Base-by-base conservation (phyloP, 2,797 vertebrate species). In the Pangasius sanitwongsei region DNA sequence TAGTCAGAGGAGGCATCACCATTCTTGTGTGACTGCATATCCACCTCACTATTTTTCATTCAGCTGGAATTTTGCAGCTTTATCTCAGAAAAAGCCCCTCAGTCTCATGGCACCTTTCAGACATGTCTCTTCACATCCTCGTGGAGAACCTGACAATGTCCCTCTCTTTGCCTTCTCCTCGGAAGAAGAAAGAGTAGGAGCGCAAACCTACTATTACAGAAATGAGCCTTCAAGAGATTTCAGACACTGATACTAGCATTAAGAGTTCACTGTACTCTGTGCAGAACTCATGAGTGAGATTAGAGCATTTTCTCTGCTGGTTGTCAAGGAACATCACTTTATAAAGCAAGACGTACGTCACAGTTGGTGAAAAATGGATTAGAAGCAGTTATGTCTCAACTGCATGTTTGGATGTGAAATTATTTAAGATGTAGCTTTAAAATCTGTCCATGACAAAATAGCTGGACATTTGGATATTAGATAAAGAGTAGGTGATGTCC, bases 141-240 rank as follows among this genome's bases (percentile, higher is more conserved):
- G 0, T 63, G 20, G 18, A 80, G 69, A 61, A 72, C 20, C 28
- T 25, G 65, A 81, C 83, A 85, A 61, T 44, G 25, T 65, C 53
- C 8, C 44, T 41, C n/a, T 53, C 65, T 85, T 80, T 69, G 28
- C 3, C 63, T 55, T n/a, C 75, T 31, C 44, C 63, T 28, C 16
- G 28, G 41, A 86, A 83, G 69, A 75, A 74, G 59, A 53, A 81
- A 65, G 34, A 75, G 37, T 16, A 28, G 31, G 34, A 25, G 78
- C 57, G 55, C 61, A 80, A 83, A 87, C 87, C 77, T 90, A 53
- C 50, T 57, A 90, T 89, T 87, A 72, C 13, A 31, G 28, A 87
- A 70, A 85, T 80, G 13, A 63, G 48, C 69, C 57, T 70, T 77
- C 75, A 74, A 50, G 61, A 81, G 57, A 28, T 44, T 34, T 89